phyloP scores from a whole-genome alignment of 2,888 invertebrate genomes.

The Atrina japonica region DNA sequence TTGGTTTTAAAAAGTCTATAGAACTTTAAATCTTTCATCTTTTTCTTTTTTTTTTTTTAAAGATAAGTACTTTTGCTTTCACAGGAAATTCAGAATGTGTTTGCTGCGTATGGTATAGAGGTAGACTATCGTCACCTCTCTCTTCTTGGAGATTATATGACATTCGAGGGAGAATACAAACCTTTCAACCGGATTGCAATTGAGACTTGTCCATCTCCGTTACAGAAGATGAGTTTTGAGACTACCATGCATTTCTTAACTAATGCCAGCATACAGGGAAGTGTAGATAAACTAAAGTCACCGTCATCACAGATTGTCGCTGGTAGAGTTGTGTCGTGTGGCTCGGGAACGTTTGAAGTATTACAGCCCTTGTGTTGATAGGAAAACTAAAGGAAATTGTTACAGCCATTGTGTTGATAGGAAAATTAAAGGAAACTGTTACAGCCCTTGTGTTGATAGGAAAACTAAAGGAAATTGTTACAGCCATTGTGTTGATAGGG shows the following conservation, averaged over 20 bases:
- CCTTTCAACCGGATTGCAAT: constrained; percentile 96
- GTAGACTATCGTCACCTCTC: constrained; percentile 96
- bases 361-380: constrained; percentile 23
- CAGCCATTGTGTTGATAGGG: too few relatives aligned
- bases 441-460: too few relatives aligned
- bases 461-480: too few relatives aligned
- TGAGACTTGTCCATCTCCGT: constrained; percentile 93
- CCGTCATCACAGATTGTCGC: constrained; percentile 94
- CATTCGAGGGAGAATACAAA: constrained; percentile 92
- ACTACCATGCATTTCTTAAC: constrained; percentile 93
- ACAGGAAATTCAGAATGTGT: constrained; percentile 95
- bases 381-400: too few relatives aligned
- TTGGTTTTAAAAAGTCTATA: too few relatives aligned
- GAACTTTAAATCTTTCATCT: too few relatives aligned
- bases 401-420: constrained; percentile 24
- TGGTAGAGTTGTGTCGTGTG: constrained; percentile 89
- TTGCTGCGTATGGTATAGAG: constrained; percentile 97
- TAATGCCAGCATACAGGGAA: constrained; percentile 87
- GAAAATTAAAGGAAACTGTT: too few relatives aligned
- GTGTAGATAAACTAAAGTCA: constrained; percentile 88
- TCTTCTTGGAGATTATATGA: constrained; percentile 98
- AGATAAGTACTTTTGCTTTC: too few relatives aligned
- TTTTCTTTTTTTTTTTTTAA: too few relatives aligned
- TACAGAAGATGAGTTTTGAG: constrained; percentile 99
- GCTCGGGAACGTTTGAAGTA: constrained; percentile 89